Conservation (phyloP, 1,140 invertebrate species). For the Meloidogyne hapla region DNA sequence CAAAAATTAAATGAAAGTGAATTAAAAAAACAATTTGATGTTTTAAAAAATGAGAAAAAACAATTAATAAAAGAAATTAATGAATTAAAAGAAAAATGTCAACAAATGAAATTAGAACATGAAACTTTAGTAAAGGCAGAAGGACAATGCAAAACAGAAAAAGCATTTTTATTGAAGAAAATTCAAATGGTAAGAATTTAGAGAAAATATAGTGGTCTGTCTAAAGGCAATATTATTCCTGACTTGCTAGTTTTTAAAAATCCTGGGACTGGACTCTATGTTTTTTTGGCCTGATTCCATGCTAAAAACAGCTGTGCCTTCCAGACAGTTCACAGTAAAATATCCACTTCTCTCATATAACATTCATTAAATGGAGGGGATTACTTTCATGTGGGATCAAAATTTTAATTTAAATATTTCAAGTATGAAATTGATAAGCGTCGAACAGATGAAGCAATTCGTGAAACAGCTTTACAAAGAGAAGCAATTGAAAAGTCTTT, state of each 20-base stretch:
- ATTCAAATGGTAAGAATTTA: constrained; percentile 59
- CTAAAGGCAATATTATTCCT: too few species aligned
- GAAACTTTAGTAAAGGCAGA: constrained; percentile 36
- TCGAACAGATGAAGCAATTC: constrained; percentile 61
- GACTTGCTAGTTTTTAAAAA: too few species aligned
- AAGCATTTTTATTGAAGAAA: constrained; percentile 57
- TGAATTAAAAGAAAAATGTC: constrained; percentile 52
- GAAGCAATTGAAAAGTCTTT: constrained; percentile 64
- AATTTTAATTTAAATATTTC: too few species aligned
- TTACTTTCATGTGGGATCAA: too few species aligned
- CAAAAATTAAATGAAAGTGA: constrained; percentile 56
- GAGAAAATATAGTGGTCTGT: too few species aligned
- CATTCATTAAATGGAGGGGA: too few species aligned
- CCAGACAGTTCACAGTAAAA: too few species aligned
- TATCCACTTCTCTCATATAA: not conserved
- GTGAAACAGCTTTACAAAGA: constrained; percentile 62
- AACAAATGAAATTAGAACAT: constrained; percentile 51
- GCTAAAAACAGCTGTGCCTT: too few species aligned
- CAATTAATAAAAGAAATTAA: constrained; percentile 54
- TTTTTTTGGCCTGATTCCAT: too few species aligned
- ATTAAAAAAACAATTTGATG: constrained; percentile 56
- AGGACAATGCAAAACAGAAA: constrained; percentile 61
- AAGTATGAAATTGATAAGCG: constrained; percentile 58
- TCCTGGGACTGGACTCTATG: too few species aligned
- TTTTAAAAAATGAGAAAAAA: constrained; percentile 60